phyloP scores from a whole-genome alignment of 92 coral and sea anemone species.

The Epizoanthus ramosus region DNA sequence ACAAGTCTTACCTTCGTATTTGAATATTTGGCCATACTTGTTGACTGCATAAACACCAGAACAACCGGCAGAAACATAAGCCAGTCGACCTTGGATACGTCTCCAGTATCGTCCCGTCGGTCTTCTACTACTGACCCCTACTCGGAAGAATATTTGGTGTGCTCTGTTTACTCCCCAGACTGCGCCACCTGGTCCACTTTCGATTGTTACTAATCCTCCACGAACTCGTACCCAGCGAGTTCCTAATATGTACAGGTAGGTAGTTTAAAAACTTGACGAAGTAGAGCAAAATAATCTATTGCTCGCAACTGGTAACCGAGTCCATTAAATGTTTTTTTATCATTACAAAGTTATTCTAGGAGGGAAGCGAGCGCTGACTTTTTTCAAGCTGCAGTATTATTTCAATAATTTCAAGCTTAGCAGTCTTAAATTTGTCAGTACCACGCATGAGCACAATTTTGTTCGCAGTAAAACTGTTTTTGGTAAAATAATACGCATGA shows the following conservation, averaged over 20 bases:
- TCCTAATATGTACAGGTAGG: constrained; percentile 9
- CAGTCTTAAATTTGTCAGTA: too few species aligned
- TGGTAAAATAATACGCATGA: too few species aligned
- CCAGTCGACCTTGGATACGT: constrained; percentile 36
- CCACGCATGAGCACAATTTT: too few species aligned
- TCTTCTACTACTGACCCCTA: constrained; percentile 11
- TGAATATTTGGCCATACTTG: constrained; percentile 29
- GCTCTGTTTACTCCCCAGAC: constrained; percentile 26
- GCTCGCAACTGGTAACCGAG: too few species aligned
- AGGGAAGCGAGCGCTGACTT: too few species aligned
- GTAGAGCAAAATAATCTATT: too few species aligned
- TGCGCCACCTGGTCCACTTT: constrained; percentile 32
- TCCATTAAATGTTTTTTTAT: too few species aligned
- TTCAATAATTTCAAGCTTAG: too few species aligned
- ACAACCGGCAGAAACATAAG: constrained; percentile 13
- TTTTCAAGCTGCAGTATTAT: too few species aligned
- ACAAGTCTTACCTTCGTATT: constrained; percentile 16
- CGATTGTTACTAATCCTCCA: not conserved
- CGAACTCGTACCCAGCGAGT: constrained; percentile 1
- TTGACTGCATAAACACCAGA: constrained; percentile 14
- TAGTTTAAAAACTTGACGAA: too few species aligned
- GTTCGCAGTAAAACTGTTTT: too few species aligned
- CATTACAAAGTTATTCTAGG: too few species aligned
- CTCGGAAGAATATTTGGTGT: constrained; percentile 13
- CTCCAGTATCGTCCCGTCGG: constrained; percentile 34